Base-by-base conservation (phyloP, 2,888 invertebrate genomes). In the Melieria omissa region DNA sequence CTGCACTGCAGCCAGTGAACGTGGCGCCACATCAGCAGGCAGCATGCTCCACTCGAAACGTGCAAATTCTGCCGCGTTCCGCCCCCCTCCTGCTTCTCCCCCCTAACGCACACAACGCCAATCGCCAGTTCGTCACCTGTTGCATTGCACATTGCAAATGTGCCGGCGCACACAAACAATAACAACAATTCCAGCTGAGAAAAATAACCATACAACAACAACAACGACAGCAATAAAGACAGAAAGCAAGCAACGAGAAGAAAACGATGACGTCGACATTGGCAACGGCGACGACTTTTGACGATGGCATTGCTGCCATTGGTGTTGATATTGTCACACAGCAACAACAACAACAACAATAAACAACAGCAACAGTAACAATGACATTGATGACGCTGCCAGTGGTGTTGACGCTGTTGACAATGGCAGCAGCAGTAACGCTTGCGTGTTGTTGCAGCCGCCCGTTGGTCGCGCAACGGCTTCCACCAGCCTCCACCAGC, bases 111-210 rank as follows among this genome's bases (percentile, higher is more conserved):
- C 29, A 29, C 60, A 61, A 42, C 44, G 14, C 16, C 8, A 42
- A 14, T 61, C 44, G 14, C 16, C 16, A 12, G 45, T 54, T 58
- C 55, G 60, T 52, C 67, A 74, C 74, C 74, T 74, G 74, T 74
- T 74, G 74, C 74, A 74, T 54, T 69, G 63, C 54, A 44, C 16
- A 67, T 61, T 67, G 67, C 67, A 67, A 14, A 29, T 41, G 41
- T 47, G 52, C 52, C 49, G 52, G 16, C 12, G 44, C 44, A 64
- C 12, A 4, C 49, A 52, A 29, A 42, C 52, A 42, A 14, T 60
- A 44, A 67, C 45, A 60, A 61, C 49, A 16, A 52, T 49, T 14
- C 52, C 44, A 41, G 44, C 60, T 41, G 52, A 4, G 29, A 65
- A 44, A n/a, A 55, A 12, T 41, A 45, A 7, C 63, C 49, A 9